Evolutionary conservation across 2,113 vertebrate species (phyloP), one percentile per base, ranked within the genome.

Genomic region (Neogale vison): DNA sequence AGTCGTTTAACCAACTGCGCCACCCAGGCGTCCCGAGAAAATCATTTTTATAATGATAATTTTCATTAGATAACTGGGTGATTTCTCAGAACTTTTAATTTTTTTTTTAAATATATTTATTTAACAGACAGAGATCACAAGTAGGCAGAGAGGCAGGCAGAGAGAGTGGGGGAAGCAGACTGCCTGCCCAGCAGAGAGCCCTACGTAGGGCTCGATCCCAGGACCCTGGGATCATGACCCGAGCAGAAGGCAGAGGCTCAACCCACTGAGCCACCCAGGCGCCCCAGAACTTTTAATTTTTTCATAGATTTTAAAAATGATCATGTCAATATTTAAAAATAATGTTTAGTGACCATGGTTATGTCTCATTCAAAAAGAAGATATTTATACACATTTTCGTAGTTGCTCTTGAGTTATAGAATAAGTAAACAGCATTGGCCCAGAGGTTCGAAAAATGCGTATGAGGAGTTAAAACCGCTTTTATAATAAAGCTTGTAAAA

Each of bases 381-480:
- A 8, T 82, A 20, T 67, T 85, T 81, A 17, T 36, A 83, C 77
- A 67, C 13, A 67, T 90, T 93, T 77, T 8, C 65, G 42, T 26
- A 85, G 6, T 55, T 85, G 39, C 29, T 93, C 29, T 88, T 96
- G n/a, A 89, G 45, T 26, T 79, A 18, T 15, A 71, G 34, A 83
- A 1, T 24, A 72, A 20, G 34, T 76, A 93, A 88, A 88, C 4
- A 47, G 7, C 6, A 42, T 61, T 39, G 31, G 18, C 3, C 3
- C 7, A 71, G 29, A 50, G 14, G 9, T 80, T 50, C 89, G 39
- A 83, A 94, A 95, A 94, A 90, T 81, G 15, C 61, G 89, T 72
- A 93, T 61, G 24, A 90, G 18, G 21, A 85, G 69, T 87, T 94
- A 34, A 76, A 90, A 92, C 4, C 69, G 21, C 39, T 91, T 97